These are phyloP conservation scores for Sebastes flavidus DNA, from an alignment of 2,797 vertebrate genomes.

Conservation along the genomic window DNA sequence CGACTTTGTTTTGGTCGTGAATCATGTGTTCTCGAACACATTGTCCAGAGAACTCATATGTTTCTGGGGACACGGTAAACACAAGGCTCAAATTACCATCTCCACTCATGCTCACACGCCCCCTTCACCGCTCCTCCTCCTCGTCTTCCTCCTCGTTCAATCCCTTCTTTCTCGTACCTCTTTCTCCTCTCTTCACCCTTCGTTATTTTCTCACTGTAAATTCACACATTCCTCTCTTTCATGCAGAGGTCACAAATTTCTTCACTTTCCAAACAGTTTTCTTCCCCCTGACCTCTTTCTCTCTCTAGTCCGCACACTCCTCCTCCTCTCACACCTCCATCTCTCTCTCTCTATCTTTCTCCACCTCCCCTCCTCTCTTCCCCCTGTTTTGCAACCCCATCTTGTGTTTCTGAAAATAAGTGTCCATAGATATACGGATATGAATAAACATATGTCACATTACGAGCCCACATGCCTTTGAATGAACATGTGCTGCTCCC, in stretches of 20 bases:
- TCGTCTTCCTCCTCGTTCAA: background rate
- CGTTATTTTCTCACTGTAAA: constrained; percentile 25
- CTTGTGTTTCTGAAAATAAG: constrained; percentile 58
- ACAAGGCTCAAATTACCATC: constrained; percentile 72
- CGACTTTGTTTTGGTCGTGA: constrained; percentile 25
- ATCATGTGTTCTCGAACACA: constrained; percentile 55
- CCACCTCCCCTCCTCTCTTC: background rate
- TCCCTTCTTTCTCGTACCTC: background rate
- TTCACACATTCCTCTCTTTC: constrained; percentile 55
- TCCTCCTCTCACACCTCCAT: background rate
- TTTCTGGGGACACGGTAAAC: constrained; percentile 72
- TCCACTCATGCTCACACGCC: constrained; percentile 2
- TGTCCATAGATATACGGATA: constrained; percentile 18
- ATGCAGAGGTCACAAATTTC: background rate
- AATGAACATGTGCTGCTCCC: constrained; percentile 22
- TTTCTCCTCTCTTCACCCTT: background rate
- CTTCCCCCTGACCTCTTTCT: background rate
- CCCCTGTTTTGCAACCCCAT: constrained; percentile 34
- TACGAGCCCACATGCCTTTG: background rate
- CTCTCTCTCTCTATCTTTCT: background rate
- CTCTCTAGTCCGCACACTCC: background rate
- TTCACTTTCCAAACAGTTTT: background rate
- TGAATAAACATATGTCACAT: constrained; percentile 21
- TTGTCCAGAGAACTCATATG: constrained; percentile 63
- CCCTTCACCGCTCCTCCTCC: constrained; percentile 7